phyloP scores from a whole-genome alignment of 2,797 vertebrate species.

The Chaenodraco wilsoni region DNA sequence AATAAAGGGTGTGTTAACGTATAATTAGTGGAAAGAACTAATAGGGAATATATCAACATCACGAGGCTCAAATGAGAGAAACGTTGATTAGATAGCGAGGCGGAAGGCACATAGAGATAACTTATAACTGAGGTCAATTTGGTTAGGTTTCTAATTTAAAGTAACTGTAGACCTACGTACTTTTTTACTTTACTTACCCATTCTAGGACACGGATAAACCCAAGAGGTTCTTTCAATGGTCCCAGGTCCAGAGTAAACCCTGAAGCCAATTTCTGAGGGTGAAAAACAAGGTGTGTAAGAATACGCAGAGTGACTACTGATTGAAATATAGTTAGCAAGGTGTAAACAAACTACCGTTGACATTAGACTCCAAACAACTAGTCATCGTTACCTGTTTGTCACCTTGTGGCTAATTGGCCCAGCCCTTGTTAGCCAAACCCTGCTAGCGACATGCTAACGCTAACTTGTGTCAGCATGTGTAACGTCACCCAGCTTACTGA shows the following conservation, averaged over 20 bases:
- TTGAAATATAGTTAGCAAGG: neutral
- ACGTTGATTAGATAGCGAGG: neutral
- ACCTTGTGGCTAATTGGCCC: constrained; percentile 61
- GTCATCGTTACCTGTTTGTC: constrained; percentile 41
- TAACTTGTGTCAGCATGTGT: constrained; percentile 4
- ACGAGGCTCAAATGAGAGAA: constrained; percentile 11
- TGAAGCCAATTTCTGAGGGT: constrained; percentile 65
- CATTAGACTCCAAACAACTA: neutral
- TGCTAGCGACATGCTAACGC: constrained; percentile 63
- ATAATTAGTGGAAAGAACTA: neutral
- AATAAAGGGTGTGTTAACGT: neutral
- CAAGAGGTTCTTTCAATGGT: constrained; percentile 84
- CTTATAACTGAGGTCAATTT: neutral
- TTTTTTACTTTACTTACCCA: constrained; percentile 76
- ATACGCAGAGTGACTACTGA: neutral
- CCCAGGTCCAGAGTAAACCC: constrained; percentile 81
- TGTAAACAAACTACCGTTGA: neutral
- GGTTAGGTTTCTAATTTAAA: neutral
- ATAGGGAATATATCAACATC: neutral
- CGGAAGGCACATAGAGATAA: too few relatives aligned
- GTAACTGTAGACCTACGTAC: neutral
- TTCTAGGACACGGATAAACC: constrained; percentile 85
- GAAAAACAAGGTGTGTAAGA: constrained; percentile 11
- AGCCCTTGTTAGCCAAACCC: constrained; percentile 58
- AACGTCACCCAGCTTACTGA: neutral